Conservation (phyloP, 2,888 invertebrate species). For the Congeria kusceri region DNA sequence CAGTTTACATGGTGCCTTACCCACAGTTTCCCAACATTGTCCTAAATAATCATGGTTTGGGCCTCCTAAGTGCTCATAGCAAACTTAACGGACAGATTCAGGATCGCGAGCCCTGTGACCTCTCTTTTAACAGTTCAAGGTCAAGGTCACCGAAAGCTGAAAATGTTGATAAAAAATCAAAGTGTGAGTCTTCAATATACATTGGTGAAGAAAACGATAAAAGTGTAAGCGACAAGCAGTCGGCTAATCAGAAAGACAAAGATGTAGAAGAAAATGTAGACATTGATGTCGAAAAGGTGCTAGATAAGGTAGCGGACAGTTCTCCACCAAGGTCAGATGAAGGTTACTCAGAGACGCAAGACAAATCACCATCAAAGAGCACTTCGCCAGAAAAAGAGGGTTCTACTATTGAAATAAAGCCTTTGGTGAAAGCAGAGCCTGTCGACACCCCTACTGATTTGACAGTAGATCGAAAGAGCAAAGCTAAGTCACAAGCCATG, state of each 20-base stretch:
- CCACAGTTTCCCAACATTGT: slow-evolving; percentile 68
- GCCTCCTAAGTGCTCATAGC: slow-evolving; percentile 40
- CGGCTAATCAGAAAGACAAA: slow-evolving; percentile 24
- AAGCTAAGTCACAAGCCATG: background rate
- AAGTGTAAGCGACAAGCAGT: slow-evolving; percentile 17
- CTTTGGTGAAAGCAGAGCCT: slow-evolving; percentile 12
- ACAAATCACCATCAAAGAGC: slow-evolving; percentile 31
- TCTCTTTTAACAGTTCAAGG: slow-evolving; percentile 62
- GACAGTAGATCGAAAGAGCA: slow-evolving; percentile 31
- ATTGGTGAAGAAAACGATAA: background rate
- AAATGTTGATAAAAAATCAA: slow-evolving; percentile 7
- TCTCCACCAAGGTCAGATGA: slow-evolving; percentile 37
- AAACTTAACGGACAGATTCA: slow-evolving; percentile 46
- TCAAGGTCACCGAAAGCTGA: slow-evolving; percentile 47
- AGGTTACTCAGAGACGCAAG: slow-evolving; percentile 36
- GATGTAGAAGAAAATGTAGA: slow-evolving; percentile 15
- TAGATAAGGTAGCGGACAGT: slow-evolving; percentile 13
- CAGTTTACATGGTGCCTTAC: slow-evolving; percentile 83
- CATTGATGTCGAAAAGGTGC: slow-evolving; percentile 28
- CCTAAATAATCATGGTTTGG: slow-evolving; percentile 36
- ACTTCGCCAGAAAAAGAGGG: slow-evolving; percentile 23
- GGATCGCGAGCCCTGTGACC: slow-evolving; percentile 68
- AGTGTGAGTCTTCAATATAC: background rate
- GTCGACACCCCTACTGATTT: slow-evolving; percentile 40
- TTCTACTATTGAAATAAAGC: slow-evolving; percentile 13